phyloP scores from a whole-genome alignment of 2,797 vertebrate species.

The Scleropages formosus region DNA sequence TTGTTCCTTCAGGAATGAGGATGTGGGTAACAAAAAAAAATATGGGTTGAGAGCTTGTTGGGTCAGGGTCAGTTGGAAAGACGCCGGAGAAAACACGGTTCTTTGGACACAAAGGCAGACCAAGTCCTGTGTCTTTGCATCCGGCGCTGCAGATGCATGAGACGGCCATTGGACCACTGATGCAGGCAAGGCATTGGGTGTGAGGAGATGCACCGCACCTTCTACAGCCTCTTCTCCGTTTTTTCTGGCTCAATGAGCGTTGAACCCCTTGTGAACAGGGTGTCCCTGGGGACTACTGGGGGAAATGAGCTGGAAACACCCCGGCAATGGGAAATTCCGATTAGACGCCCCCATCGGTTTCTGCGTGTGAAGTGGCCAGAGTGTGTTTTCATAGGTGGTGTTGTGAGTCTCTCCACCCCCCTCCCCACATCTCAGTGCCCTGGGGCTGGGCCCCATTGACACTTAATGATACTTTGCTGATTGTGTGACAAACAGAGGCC shows the following conservation, averaged over 20 bases:
- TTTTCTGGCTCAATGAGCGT: conserved; percentile 31
- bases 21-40: conserved; percentile 44
- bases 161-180: no score
- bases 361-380: conserved; percentile 66
- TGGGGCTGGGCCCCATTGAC: conserved; percentile 39
- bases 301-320: conserved; percentile 49
- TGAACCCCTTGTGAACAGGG: background rate
- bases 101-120: no score
- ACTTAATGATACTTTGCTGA: conserved; percentile 67
- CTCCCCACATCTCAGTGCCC: conserved; percentile 37
- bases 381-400: conserved; percentile 52
- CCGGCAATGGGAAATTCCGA: conserved; percentile 54
- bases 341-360: conserved; percentile 59
- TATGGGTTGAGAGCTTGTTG: conserved; percentile 24
- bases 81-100: background rate
- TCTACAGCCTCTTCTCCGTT: conserved; percentile 38
- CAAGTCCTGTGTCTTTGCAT: no score
- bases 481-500: conserved; percentile 71
- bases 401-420: background rate
- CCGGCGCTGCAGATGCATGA: no score
- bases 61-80: conserved; percentile 9
- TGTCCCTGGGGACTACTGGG: conserved; percentile 6
- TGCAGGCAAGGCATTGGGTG: no score
- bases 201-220: background rate
- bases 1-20: conserved; percentile 58